These are phyloP conservation scores for Eupithecia tripunctaria DNA, from an alignment of 2,888 invertebrate genomes.

Conservation along the genomic window DNA sequence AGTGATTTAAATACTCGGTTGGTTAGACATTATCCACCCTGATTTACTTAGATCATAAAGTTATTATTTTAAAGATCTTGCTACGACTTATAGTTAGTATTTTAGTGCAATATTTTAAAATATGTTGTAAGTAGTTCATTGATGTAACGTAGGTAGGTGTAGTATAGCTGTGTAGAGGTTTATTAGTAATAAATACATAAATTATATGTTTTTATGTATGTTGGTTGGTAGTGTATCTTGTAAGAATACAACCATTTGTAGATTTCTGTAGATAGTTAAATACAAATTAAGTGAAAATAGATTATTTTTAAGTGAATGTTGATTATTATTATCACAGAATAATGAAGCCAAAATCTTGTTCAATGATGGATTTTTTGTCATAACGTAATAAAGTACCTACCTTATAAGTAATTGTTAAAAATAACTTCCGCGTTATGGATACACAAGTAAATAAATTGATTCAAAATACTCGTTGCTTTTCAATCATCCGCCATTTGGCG, in stretches of 20 bases:
- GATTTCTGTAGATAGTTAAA: conserved; percentile 3
- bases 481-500: conserved; percentile 66
- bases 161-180: background rate
- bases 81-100: background rate
- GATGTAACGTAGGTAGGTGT: background rate
- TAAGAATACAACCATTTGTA: background rate
- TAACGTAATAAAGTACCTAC: background rate
- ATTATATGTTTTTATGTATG: background rate
- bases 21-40: background rate
- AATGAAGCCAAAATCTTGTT: background rate
- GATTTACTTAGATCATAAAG: background rate
- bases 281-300: background rate
- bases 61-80: background rate
- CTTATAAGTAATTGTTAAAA: background rate
- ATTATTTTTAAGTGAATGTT: background rate
- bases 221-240: background rate
- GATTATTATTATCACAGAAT: background rate
- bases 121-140: background rate
- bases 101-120: conserved; percentile 2
- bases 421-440: conserved; percentile 1
- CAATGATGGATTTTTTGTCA: background rate
- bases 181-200: background rate
- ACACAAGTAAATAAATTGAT: conserved; percentile 49
- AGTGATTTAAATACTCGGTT: background rate
- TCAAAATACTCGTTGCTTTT: conserved; percentile 62